These are phyloP conservation scores for Eonycteris spelaea DNA, from an alignment of 2,113 vertebrate genomes.

Conservation along the genomic window DNA sequence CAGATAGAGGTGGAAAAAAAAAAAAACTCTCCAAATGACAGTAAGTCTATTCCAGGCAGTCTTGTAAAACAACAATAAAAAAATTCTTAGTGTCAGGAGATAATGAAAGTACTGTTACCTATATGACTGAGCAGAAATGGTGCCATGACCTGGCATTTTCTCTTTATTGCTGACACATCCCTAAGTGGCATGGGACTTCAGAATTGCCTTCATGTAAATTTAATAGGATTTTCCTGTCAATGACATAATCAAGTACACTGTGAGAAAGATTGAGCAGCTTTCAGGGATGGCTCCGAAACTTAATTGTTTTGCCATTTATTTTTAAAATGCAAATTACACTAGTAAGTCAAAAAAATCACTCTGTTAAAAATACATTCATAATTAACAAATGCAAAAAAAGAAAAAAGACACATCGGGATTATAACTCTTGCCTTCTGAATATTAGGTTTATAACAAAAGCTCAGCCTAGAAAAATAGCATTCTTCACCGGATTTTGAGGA, in stretches of 20 bases:
- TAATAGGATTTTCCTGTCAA: slow-evolving; percentile 62
- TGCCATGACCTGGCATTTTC: slow-evolving; percentile 76
- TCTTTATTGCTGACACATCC: slow-evolving; percentile 67
- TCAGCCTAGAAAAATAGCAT: slow-evolving; percentile 90
- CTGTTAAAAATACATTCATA: slow-evolving; percentile 91
- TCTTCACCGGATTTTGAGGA: slow-evolving; percentile 86
- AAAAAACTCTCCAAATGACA: slow-evolving; percentile 64
- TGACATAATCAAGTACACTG: slow-evolving; percentile 19
- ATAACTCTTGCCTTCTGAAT: slow-evolving; percentile 85
- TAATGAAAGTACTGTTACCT: slow-evolving; percentile 75
- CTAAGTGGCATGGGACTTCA: not conserved
- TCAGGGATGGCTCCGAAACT: slow-evolving; percentile 81
- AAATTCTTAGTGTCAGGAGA: slow-evolving; percentile 66
- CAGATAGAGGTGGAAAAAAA: slow-evolving; percentile 46
- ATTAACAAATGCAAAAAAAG: slow-evolving; percentile 85
- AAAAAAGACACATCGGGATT: slow-evolving; percentile 83
- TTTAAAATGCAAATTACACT: slow-evolving; percentile 89
- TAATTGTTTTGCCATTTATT: slow-evolving; percentile 84
- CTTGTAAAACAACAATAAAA: slow-evolving; percentile 52
- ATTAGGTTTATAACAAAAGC: slow-evolving; percentile 88
- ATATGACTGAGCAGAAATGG: slow-evolving; percentile 73
- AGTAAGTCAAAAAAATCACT: slow-evolving; percentile 89
- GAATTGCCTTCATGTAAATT: slow-evolving; percentile 67
- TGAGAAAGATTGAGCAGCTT: slow-evolving; percentile 65
- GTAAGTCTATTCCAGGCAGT: slow-evolving; percentile 50